These are phyloP conservation scores for Macaca mulatta DNA, from an alignment of 2,113 vertebrate genomes.

Conservation along the genomic window DNA sequence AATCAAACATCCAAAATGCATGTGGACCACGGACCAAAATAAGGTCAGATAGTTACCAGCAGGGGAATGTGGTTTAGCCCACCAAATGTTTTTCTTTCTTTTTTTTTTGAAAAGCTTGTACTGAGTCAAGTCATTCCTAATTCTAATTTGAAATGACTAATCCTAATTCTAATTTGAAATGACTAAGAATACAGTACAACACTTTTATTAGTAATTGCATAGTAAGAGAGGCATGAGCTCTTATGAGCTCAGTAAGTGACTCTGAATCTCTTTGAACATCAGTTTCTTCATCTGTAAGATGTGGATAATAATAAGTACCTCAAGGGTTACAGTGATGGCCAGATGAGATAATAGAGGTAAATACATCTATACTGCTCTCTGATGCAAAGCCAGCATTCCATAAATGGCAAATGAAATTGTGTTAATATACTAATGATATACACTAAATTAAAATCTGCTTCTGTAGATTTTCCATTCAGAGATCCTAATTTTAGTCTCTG, in stretches of 20 bases:
- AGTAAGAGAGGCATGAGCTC: background rate
- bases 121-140: background rate
- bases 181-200: background rate
- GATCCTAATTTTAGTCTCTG: background rate
- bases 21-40: background rate
- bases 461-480: background rate
- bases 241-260: background rate
- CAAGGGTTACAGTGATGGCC: background rate
- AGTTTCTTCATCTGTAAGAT: constrained; percentile 2
- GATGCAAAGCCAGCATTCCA: background rate
- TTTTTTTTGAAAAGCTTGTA: background rate
- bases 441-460: background rate
- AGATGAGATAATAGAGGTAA: background rate
- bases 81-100: background rate
- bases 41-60: background rate
- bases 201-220: background rate
- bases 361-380: background rate
- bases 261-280: background rate
- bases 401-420: background rate
- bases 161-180: constrained; percentile 18
- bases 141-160: background rate
- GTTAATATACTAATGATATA: background rate
- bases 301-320: background rate
- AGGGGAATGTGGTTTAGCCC: background rate
- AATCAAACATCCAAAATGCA: constrained; percentile 3